Base-by-base conservation (phyloP, 1,140 invertebrate genomes). In the Brachionus rubens region DNA sequence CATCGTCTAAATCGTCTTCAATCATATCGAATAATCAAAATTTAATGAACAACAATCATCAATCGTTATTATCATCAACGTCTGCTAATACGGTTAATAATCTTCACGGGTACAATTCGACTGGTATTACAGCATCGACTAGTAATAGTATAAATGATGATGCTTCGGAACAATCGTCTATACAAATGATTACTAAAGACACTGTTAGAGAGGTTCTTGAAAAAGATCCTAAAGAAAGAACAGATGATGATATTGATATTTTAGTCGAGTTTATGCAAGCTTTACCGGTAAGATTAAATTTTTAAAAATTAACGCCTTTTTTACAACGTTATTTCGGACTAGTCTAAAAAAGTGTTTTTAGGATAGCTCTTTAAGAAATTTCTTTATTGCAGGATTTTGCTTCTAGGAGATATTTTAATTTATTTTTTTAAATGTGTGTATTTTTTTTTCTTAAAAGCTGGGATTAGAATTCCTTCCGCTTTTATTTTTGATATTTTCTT, bases 251-350 rank as follows among this genome's bases (percentile, higher is more conserved):
- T 82, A 92, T 99, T 80, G 92, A 96, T 85, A 91, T 91, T 56
- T 88, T 99, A 0, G 86, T 98, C 43, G 96, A 98, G 83, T 98
- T 98, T 81, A 98, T 96, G 10, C 94, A 98, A 83, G 93, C 97
- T 82, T 88, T 99, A 16, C 92, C 85, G 1, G 80, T 80, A 77
- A 77, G 72, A 24, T 26, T 16, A n/a, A 16, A 14, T 43, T 65
- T 12, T 2, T 75, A 33, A 52, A 21, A 14, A 40, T 28, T 36
- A 46, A 26, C 26, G 14, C 26, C 26, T 30, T 26, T n/a, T 6
- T 21, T 50, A 6, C 7, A 50, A n/a, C 7, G 7, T n/a, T 21
- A 9, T 50, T 50, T n/a, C n/a, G n/a, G n/a, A n/a, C n/a, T n/a
- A n/a, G n/a, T n/a, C n/a, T n/a, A n/a, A n/a, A n/a, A n/a, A n/a